These are phyloP conservation scores for Papio anubis DNA, from an alignment of 2,113 vertebrate genomes.

Conservation along the genomic window DNA sequence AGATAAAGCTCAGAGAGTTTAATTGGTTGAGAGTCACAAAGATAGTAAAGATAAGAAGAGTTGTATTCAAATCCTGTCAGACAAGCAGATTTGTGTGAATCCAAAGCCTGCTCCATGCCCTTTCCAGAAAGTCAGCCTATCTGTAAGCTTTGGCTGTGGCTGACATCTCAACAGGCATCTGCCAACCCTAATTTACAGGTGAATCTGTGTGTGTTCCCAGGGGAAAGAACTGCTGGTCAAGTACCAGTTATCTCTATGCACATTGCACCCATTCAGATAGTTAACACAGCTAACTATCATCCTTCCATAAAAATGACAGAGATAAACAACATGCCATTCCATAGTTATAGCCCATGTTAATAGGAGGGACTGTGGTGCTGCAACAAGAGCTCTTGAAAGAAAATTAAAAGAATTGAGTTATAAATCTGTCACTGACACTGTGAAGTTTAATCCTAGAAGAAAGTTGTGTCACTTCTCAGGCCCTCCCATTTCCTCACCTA, in stretches of 20 bases:
- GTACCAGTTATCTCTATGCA: not conserved
- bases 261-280: not conserved
- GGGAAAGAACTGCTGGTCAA: not conserved
- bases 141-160: not conserved
- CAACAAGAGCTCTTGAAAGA: not conserved
- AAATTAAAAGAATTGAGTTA: not conserved
- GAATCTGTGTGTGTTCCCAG: not conserved
- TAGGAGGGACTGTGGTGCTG: not conserved
- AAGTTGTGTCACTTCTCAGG: not conserved
- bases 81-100: not conserved
- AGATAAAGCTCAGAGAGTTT: not conserved
- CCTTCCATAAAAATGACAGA: not conserved
- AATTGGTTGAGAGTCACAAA: not conserved
- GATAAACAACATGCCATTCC: not conserved
- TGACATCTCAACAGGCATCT: not conserved
- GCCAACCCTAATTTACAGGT: not conserved
- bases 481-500: not conserved
- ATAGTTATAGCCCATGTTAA: not conserved
- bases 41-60: not conserved
- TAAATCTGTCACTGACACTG: not conserved
- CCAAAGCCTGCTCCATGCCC: not conserved
- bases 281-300: not conserved
- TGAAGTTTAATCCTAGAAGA: not conserved
- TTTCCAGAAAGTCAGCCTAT: constrained; percentile 7
- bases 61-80: not conserved